Conservation (phyloP, 2,888 invertebrate genomes). For the Dynastes tityus region DNA sequence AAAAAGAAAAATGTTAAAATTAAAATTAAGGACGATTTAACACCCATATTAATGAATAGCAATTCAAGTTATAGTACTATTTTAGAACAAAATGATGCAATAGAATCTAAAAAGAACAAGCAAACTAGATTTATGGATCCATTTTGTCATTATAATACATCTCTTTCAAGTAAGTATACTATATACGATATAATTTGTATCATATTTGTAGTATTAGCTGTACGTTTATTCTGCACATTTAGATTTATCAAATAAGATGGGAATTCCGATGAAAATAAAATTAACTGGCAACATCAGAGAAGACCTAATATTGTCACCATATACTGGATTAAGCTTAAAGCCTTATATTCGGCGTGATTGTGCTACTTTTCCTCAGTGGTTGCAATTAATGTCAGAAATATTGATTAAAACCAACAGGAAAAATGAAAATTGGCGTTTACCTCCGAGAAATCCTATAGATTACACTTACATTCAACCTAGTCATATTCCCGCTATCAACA, state of each 20-base stretch:
- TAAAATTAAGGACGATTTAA: conserved; percentile 44
- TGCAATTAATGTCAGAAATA: conserved; percentile 80
- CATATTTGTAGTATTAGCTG: neutral
- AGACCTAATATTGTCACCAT: conserved; percentile 77
- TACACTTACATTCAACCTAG: conserved; percentile 91
- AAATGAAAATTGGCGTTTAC: conserved; percentile 61
- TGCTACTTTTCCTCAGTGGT: conserved; percentile 79
- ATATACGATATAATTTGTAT: no score
- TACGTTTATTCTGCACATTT: conserved; percentile 25
- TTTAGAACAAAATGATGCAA: neutral
- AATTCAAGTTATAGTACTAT: conserved; percentile 1
- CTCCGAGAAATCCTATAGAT: conserved; percentile 79
- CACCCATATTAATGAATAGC: conserved; percentile 16
- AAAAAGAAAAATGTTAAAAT: conserved; percentile 42
- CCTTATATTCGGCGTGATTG: conserved; percentile 88
- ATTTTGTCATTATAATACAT: conserved; percentile 68
- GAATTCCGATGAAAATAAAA: conserved; percentile 60
- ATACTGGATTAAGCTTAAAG: conserved; percentile 82
- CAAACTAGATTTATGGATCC: conserved; percentile 63
- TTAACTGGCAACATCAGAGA: conserved; percentile 65
- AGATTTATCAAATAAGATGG: conserved; percentile 62
- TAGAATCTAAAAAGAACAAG: conserved; percentile 38
- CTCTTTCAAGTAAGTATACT: conserved; percentile 63
- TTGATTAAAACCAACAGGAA: conserved; percentile 73
- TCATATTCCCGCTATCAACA: conserved; percentile 91